A percentile compares a stretch with the other conserved stretches of the same genome.
Evolutionary conservation across 2,888 invertebrate species (phyloP).

Genomic region (Cryptocephalus primarius): DNA sequence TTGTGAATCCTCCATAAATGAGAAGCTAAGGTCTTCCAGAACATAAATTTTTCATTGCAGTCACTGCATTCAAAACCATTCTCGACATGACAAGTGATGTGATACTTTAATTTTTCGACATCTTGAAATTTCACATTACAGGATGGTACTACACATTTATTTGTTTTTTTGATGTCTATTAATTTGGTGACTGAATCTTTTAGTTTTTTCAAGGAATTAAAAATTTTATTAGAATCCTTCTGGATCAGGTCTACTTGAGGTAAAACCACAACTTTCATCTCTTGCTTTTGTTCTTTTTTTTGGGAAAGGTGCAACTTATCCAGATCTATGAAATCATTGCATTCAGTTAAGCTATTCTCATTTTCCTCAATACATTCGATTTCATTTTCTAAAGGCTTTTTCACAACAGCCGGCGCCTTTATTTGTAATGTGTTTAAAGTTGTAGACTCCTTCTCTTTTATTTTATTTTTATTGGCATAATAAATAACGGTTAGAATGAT

Average conservation of each 20-base stretch:
- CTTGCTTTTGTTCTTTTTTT: slow-evolving; percentile 1
- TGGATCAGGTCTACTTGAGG: slow-evolving; percentile 17
- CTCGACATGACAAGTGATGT: slow-evolving; percentile 43
- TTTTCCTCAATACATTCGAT: neutral
- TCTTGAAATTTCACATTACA: slow-evolving; percentile 49
- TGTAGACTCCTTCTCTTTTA: slow-evolving; percentile 9
- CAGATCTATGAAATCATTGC: neutral
- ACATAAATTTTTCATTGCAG: slow-evolving; percentile 45
- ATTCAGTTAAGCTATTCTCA: neutral
- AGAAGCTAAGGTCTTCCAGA: slow-evolving; percentile 59
- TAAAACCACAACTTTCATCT: slow-evolving; percentile 7
- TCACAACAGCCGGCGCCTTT: no score
- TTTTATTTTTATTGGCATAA: slow-evolving; percentile 26
- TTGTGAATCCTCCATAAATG: slow-evolving; percentile 71
- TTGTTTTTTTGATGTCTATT: slow-evolving; percentile 16
- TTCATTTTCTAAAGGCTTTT: slow-evolving; percentile 1
- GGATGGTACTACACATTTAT: slow-evolving; percentile 42
- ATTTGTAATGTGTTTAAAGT: neutral
- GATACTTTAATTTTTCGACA: slow-evolving; percentile 50
- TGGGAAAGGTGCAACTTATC: neutral
- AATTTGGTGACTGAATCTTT: slow-evolving; percentile 15
- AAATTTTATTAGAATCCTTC: slow-evolving; percentile 12
- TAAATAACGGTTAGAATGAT: slow-evolving; percentile 45
- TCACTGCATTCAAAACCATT: slow-evolving; percentile 50
- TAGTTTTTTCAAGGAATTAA: slow-evolving; percentile 15